Percentiles rank a stretch among this genome's conserved stretches.
These are phyloP conservation scores for Danio rerio DNA, from an alignment of 2,113 vertebrate species.

Conservation along the genomic window GRCz12tu NC_133179.1:17027001-17027500, in stretches of 20 bases:
- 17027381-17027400: not conserved
- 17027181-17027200: slow-evolving; percentile 13
- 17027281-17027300: not conserved
- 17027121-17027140: slow-evolving; percentile 58
- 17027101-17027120: slow-evolving; percentile 26
- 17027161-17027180: slow-evolving; percentile 62
- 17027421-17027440: not conserved
- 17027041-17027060: no score
- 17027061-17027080: not conserved
- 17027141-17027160: slow-evolving; percentile 55
- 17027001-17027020: no score
- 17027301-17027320: not conserved
- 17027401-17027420: not conserved
- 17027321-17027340: not conserved
- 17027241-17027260: slow-evolving; percentile 62
- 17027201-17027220: slow-evolving; percentile 46
- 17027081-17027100: not conserved
- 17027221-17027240: slow-evolving; percentile 49
- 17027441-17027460: not conserved
- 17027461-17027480: not conserved
- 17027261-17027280: slow-evolving; percentile 28
- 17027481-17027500: not conserved
- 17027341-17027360: not conserved
- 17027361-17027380: not conserved
- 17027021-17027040: no score